These are phyloP conservation scores for Cheumatopsyche charites DNA, from an alignment of 1,140 invertebrate species.

Conservation along the genomic window DNA sequence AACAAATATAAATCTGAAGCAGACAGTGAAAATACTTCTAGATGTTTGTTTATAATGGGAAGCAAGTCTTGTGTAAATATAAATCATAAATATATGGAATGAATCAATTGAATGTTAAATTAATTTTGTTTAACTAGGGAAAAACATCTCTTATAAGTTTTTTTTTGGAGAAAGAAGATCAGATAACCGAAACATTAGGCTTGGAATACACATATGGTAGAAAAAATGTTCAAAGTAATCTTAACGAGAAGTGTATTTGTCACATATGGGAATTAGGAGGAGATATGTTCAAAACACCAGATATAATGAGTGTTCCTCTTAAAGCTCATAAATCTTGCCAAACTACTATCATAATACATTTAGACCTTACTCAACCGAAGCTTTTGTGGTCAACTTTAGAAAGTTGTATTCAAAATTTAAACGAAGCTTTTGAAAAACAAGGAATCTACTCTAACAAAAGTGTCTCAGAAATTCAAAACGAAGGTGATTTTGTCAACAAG, in stretches of 20 bases:
- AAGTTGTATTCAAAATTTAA: conserved; percentile 26
- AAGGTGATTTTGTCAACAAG: neutral
- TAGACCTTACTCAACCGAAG: conserved; percentile 41
- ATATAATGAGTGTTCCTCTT: conserved; percentile 30
- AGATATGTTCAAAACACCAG: conserved; percentile 33
- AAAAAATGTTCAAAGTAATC: conserved; percentile 75
- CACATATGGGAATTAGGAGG: conserved; percentile 91
- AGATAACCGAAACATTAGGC: conserved; percentile 77
- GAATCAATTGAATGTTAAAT: conserved; percentile 5
- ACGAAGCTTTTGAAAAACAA: conserved; percentile 23
- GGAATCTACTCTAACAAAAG: neutral
- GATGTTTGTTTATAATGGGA: conserved; percentile 41
- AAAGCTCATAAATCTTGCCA: conserved; percentile 26
- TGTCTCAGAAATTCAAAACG: neutral
- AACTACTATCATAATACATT: conserved; percentile 31
- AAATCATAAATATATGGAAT: neutral
- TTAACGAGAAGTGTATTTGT: conserved; percentile 76
- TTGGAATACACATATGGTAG: conserved; percentile 87
- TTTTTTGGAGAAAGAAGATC: conserved; percentile 83
- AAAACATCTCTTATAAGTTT: conserved; percentile 82
- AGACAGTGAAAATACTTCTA: conserved; percentile 31
- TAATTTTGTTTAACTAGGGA: conserved; percentile 68
- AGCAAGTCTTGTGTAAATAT: conserved; percentile 40
- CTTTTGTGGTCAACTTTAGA: conserved; percentile 30
- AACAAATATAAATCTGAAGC: conserved; percentile 38